Evolutionary conservation across 2,797 vertebrate species (phyloP).

Genomic region (Clarias platycephalus): DNA sequence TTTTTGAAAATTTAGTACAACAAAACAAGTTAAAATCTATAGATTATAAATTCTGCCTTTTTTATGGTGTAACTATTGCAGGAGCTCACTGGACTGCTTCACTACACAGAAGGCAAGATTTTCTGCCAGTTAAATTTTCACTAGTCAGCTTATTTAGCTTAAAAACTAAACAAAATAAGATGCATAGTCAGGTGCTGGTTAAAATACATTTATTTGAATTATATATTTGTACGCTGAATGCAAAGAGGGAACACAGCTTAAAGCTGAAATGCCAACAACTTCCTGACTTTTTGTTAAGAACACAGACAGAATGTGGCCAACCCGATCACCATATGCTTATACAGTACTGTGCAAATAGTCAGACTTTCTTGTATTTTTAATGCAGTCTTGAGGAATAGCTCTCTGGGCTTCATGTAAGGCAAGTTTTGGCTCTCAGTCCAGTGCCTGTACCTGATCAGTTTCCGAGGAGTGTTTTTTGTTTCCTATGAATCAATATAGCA

Average conservation of each 20-base stretch:
- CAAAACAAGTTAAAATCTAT: neutral
- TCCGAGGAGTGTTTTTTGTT: no score
- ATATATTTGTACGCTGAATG: neutral
- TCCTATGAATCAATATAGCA: no score
- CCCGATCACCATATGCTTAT: neutral
- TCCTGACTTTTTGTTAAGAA: neutral
- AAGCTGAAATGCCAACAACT: neutral
- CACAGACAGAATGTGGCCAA: neutral
- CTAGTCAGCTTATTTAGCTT: slow-evolving; percentile 2
- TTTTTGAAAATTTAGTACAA: neutral
- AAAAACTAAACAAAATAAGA: neutral
- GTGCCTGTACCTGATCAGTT: no score
- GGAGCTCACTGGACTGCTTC: neutral
- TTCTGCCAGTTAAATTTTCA: slow-evolving; percentile 1
- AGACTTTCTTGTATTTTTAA: no score
- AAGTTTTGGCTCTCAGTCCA: no score
- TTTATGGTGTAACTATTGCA: neutral
- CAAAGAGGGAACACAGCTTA: neutral
- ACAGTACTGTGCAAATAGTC: neutral
- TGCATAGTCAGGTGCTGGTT: neutral
- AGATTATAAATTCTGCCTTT: neutral
- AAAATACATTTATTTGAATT: neutral
- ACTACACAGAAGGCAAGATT: slow-evolving; percentile 1
- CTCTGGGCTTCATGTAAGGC: no score
- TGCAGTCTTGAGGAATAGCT: no score